Evolutionary conservation across 2,797 vertebrate species (phyloP), one percentile per base, ranked within the genome.

Genomic region (Gobionotothen gibberifrons): DNA sequence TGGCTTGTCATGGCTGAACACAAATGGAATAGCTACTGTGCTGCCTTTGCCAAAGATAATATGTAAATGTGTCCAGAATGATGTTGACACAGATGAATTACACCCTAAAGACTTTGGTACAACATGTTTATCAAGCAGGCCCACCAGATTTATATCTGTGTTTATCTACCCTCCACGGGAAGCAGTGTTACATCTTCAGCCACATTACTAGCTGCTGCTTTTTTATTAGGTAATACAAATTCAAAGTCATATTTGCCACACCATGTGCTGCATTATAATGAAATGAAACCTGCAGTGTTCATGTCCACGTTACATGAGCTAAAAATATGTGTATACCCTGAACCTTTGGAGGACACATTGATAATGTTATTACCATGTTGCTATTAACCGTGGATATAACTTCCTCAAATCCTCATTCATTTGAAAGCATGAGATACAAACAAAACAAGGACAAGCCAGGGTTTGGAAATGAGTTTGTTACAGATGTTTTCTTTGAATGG

Each of bases 201-300:
- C 42, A 22, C 65, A 26, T 21, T 7, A 15, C 52, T 17, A 43
- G 21, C 64, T 40, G 19, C 61, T 43, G 63, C 40, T 43, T 63
- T 46, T 64, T 54, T 53, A 55, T 62, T 29, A 36, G 22, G 39
- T 54, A 29, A 71, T 69, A 60, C 51, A 49, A 11, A 61, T 47
- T 43, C 21, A 42, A 16, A 43, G 57, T 29, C 43, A 29, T 58
- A 44, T 1, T 1, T 42, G 62, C 54, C 17, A 22, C 55, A 52
- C n/a, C 46, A 19, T 48, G 36, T 26, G 21, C 39, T 60, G 9
- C 36, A 47, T 51, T 13, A 13, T 29, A 17, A n/a, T 21, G 14
- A 16, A 3, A 47, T 46, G 21, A 29, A 53, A 29, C 12, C 17
- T 54, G 17, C 11, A 29, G 48, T 46, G 26, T 63, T 48, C 36